Evolutionary conservation across 2,888 invertebrate species (phyloP).

Genomic region (Camptogramma bilineatum): DNA sequence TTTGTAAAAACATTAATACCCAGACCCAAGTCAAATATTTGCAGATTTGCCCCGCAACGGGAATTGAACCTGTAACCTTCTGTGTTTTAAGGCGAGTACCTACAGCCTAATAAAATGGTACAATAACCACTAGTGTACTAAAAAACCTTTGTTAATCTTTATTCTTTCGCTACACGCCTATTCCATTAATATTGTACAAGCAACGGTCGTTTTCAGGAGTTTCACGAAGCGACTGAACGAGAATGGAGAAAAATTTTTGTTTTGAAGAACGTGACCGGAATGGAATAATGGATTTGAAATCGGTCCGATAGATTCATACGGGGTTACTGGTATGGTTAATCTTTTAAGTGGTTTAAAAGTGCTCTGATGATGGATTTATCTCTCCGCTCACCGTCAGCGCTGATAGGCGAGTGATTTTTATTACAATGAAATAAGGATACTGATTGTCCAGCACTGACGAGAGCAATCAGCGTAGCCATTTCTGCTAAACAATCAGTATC

Average conservation of each 20-base stretch:
- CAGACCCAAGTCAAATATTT: no score
- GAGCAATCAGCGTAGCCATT: no score
- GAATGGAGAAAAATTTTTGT: conserved; percentile 32
- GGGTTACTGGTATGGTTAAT: conserved; percentile 8
- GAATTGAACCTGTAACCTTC: no score
- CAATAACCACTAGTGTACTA: not conserved
- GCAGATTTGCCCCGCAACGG: no score
- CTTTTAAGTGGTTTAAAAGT: conserved; percentile 22
- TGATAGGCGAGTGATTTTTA: no score
- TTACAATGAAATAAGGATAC: no score
- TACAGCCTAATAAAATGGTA: not conserved
- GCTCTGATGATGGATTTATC: not conserved
- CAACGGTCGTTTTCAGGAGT: conserved; percentile 21
- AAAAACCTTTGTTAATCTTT: conserved; percentile 25
- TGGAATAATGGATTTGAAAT: conserved; percentile 26
- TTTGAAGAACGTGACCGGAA: conserved; percentile 33
- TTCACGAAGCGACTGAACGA: conserved; percentile 25
- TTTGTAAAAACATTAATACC: no score
- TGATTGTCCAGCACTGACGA: no score
- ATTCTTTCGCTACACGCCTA: conserved; percentile 21
- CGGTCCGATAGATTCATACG: conserved; percentile 15
- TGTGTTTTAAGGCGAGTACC: no score
- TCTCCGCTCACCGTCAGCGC: no score
- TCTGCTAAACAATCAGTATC: no score
- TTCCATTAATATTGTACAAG: conserved; percentile 31